Conservation (phyloP, 2,888 invertebrate species). For the Lochmaea crataegi region DNA sequence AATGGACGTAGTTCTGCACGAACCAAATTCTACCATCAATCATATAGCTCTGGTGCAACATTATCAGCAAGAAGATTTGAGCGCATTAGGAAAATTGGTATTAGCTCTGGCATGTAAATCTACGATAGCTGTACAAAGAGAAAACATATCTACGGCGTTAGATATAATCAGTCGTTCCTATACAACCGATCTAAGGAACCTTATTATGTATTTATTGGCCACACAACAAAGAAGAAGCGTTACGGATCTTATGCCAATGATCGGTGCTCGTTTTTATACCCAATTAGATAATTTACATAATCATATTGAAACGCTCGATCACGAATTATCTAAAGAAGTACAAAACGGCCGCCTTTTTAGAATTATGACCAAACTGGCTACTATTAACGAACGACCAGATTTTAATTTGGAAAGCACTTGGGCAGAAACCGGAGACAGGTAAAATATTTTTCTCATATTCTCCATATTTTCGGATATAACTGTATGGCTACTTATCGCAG, state of each 20-base stretch:
- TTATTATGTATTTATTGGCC: constrained; percentile 88
- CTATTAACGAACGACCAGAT: constrained; percentile 96
- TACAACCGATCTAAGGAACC: constrained; percentile 93
- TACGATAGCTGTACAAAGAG: constrained; percentile 85
- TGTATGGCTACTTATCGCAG: too few relatives aligned
- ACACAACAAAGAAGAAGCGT: constrained; percentile 79
- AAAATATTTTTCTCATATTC: constrained; percentile 9
- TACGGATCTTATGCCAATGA: constrained; percentile 99
- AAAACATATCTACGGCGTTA: constrained; percentile 88
- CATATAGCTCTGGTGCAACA: constrained; percentile 75
- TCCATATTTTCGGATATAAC: background rate
- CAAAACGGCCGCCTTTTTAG: constrained; percentile 95
- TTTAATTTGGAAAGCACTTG: constrained; percentile 93
- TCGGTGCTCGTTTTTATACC: constrained; percentile 95
- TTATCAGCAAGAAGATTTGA: constrained; percentile 90
- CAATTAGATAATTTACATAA: constrained; percentile 92
- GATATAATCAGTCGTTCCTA: constrained; percentile 91
- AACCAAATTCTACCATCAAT: constrained; percentile 72
- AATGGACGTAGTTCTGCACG: constrained; percentile 83
- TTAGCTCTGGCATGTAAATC: constrained; percentile 94
- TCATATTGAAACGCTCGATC: constrained; percentile 89
- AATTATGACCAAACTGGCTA: constrained; percentile 89
- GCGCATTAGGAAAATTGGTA: constrained; percentile 90
- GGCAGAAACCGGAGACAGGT: constrained; percentile 97
- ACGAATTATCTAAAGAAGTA: constrained; percentile 91